Evolutionary conservation across 2,113 vertebrate genomes (phyloP).

Genomic region (Thomomys bottae): DNA sequence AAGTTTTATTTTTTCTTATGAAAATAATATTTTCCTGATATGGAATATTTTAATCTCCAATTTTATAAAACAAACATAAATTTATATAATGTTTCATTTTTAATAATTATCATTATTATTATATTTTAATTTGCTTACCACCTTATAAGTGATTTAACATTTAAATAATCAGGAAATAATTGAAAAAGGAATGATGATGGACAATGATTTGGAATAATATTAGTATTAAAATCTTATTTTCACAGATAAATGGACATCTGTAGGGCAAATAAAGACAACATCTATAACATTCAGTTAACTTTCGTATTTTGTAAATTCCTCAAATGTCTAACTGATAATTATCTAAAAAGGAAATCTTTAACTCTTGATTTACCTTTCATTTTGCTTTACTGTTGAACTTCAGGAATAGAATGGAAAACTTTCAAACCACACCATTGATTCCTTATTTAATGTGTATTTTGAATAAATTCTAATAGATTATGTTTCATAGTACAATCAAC

Average conservation of each 20-base stretch:
- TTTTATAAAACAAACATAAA: neutral
- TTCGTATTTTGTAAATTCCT: neutral
- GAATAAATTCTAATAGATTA: no score
- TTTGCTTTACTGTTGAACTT: neutral
- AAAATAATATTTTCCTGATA: neutral
- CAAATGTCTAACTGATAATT: neutral
- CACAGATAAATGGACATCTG: neutral
- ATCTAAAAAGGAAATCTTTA: neutral
- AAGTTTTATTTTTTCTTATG: neutral
- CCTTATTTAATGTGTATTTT: neutral
- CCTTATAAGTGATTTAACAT: conserved; percentile 12
- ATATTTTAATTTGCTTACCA: conserved; percentile 20
- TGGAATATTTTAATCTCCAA: neutral
- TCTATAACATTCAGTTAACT: neutral
- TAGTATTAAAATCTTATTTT: neutral
- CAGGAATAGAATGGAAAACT: neutral
- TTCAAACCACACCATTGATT: neutral
- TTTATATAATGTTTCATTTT: neutral
- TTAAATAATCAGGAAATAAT: conserved; percentile 4
- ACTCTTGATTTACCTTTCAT: neutral
- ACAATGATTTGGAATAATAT: neutral
- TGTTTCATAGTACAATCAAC: no score
- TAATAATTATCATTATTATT: neutral
- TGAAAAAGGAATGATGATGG: neutral
- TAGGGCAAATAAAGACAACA: neutral